A percentile compares a stretch with the other conserved stretches of the same genome.
phyloP scores from a whole-genome alignment of 2,797 vertebrate genomes.

The Sparus aurata region DNA sequence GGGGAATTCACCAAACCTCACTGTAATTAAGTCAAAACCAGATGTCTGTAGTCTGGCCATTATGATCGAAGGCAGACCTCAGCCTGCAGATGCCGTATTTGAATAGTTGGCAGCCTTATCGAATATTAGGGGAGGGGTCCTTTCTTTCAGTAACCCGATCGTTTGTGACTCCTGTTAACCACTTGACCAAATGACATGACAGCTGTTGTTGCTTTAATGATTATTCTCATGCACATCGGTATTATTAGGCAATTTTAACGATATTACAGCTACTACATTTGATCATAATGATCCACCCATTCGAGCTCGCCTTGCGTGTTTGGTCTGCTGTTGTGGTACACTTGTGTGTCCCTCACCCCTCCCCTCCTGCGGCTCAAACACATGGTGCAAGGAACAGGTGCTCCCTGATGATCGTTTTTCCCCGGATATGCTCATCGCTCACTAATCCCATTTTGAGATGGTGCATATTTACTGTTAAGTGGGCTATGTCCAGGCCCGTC shows the following conservation, averaged over 20 bases:
- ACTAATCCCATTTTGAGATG: slow-evolving; percentile 22
- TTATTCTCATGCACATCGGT: neutral
- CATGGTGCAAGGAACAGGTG: slow-evolving; percentile 73
- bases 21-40: neutral
- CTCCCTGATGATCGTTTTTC: slow-evolving; percentile 37
- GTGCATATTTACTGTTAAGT: neutral
- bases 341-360: neutral
- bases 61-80: fast-evolving
- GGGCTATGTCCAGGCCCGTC: slow-evolving; percentile 16
- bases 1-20: neutral
- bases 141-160: neutral
- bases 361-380: slow-evolving; percentile 44
- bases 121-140: slow-evolving; percentile 35
- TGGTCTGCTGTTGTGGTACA: slow-evolving; percentile 27
- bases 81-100: neutral
- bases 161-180: neutral
- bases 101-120: neutral
- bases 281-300: neutral
- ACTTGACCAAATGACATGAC: neutral
- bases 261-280: neutral
- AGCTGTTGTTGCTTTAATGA: neutral
- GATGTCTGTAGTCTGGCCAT: fast-evolving
- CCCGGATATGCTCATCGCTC: slow-evolving; percentile 19
- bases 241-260: fast-evolving
- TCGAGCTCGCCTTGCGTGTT: neutral